Evolutionary conservation across 2,888 invertebrate species (phyloP).

Genomic region (Biston betularia): DNA sequence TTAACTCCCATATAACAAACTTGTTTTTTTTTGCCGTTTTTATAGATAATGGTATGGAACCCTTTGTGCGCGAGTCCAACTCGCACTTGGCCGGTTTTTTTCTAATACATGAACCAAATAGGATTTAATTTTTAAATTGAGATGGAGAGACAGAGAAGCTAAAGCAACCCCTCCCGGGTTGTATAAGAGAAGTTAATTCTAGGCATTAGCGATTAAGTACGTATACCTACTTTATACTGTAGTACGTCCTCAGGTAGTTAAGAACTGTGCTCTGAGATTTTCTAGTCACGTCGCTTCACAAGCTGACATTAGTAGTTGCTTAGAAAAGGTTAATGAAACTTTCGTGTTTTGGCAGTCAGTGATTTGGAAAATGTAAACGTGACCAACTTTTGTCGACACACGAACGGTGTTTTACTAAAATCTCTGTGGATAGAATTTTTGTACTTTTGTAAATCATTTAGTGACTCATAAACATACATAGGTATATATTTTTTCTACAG

Average conservation of each 20-base stretch:
- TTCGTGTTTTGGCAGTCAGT: slow-evolving; percentile 28
- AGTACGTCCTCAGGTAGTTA: neutral
- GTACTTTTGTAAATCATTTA: slow-evolving; percentile 1
- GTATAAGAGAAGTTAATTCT: no score
- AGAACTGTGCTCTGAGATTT: slow-evolving; percentile 10
- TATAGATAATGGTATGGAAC: no score
- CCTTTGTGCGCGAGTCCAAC: no score
- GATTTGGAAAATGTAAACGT: slow-evolving; percentile 28
- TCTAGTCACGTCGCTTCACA: slow-evolving; percentile 15
- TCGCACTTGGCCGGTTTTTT: no score
- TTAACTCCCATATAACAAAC: no score
- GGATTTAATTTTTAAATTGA: no score
- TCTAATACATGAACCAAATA: no score
- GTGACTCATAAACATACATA: neutral
- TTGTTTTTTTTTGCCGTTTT: no score
- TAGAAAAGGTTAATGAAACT: slow-evolving; percentile 26
- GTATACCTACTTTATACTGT: neutral
- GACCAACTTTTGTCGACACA: slow-evolving; percentile 15
- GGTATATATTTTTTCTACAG: no score
- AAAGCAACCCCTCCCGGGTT: no score
- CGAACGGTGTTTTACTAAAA: slow-evolving; percentile 11
- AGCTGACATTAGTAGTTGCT: slow-evolving; percentile 15
- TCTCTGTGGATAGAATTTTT: neutral
- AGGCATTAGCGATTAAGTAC: no score
- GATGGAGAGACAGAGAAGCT: no score